Evolutionary conservation across 2,888 invertebrate species (phyloP), one percentile per base, ranked within the genome.

Genomic region (Phasia obesa): DNA sequence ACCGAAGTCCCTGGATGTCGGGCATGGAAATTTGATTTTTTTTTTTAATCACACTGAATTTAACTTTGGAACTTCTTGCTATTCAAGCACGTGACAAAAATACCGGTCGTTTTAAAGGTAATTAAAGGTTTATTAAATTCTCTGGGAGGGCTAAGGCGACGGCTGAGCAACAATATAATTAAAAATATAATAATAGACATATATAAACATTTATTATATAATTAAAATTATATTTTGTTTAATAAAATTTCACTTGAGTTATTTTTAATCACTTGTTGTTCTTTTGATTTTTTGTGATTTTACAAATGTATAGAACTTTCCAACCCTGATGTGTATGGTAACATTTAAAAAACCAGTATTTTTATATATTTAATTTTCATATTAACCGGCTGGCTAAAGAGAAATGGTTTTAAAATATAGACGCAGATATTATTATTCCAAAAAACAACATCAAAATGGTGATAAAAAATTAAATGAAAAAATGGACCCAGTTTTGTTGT

Each of bases 351-450:
- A 77, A 67, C 76, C 71, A 57, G 71, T 77, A 70, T 75, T 49
- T 67, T 44, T 73, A 31, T n/a, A 47, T 65, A 53, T 64, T 49
- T 59, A 53, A 35, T 49, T 62, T 65, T 25, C 38, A 44, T 57
- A 25, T 23, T 21, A 51, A 74, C 47, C 74, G 59, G 27, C 64
- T 59, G 57, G 27, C 42, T 25, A 57, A 77, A 83, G 51, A 74
- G 71, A 74, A 78, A 83, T 83, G 78, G 25, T 74, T 42, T 44
- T 49, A 13, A 73, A 81, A 81, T 38, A 27, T 55, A 27, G 74
- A 60, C 49, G 60, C 23, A 23, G 35, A 23, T 59, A 11, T 27
- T 60, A 73, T 64, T 74, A 53, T 51, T 69, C 23, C 38, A 17
- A 64, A 57, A 44, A 57, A 64, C 35, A n/a, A 65, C 9, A n/a